Conservation (phyloP, 2,797 vertebrate species). For the Gymnothorax javanicus region DNA sequence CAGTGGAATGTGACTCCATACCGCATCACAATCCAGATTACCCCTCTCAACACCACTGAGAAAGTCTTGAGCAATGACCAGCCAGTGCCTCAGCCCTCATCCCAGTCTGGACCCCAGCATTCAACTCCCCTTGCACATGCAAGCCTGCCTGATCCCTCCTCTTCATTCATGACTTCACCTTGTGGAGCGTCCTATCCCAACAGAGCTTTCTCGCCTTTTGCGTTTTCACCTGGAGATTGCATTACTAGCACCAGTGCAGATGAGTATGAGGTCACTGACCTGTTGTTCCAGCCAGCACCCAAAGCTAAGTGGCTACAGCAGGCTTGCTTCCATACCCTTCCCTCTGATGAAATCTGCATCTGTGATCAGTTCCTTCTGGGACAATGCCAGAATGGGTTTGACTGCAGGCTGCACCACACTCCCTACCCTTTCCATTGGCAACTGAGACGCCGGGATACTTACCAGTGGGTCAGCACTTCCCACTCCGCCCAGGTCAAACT, state of each 20-base stretch:
- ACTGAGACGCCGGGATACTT: conserved; percentile 28
- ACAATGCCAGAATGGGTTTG: neutral
- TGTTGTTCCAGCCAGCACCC: conserved; percentile 15
- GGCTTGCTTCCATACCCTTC: conserved; percentile 50
- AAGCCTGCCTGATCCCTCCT: neutral
- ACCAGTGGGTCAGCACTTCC: conserved; percentile 52
- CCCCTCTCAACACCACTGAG: conserved; percentile 28
- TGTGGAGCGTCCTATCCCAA: neutral
- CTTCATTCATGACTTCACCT: neutral
- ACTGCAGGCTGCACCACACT: conserved; percentile 62
- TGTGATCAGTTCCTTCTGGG: conserved; percentile 60
- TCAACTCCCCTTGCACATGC: neutral
- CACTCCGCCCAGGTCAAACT: conserved; percentile 47
- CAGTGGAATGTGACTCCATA: conserved; percentile 56
- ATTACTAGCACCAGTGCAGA: neutral
- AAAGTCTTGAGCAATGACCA: conserved; percentile 25
- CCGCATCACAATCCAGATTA: conserved; percentile 46
- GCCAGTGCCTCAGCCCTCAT: neutral
- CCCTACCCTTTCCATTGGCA: conserved; percentile 66
- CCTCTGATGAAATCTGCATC: conserved; percentile 37
- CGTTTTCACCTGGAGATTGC: neutral
- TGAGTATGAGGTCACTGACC: neutral
- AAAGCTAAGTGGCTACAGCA: conserved; percentile 30
- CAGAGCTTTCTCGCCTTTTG: neutral
- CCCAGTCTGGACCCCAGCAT: neutral